These are phyloP conservation scores for Catonia carolina DNA, from an alignment of 2,888 invertebrate genomes.

Conservation along the genomic window DNA sequence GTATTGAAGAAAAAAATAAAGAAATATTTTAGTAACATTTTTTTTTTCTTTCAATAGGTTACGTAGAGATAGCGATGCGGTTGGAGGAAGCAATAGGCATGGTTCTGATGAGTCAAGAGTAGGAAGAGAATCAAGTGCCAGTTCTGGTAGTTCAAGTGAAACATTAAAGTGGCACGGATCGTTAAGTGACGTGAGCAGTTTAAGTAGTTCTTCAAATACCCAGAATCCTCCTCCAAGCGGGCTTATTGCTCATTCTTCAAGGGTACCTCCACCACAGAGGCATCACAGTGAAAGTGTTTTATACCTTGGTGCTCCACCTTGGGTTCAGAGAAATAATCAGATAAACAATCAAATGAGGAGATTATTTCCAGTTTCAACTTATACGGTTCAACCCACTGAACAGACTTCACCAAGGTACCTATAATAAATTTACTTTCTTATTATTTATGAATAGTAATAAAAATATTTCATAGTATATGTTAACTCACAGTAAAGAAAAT, in stretches of 20 bases:
- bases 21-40: too few relatives aligned
- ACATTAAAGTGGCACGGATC: conserved; percentile 74
- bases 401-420: conserved; percentile 29
- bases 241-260: conserved; percentile 67
- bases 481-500: too few relatives aligned
- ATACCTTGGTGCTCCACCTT: conserved; percentile 46
- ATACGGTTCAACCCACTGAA: conserved; percentile 49
- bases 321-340: conserved; percentile 37
- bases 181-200: conserved; percentile 60
- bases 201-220: conserved; percentile 29
- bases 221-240: conserved; percentile 49
- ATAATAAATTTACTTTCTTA: too few relatives aligned
- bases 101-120: conserved; percentile 58
- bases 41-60: conserved; percentile 42
- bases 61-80: conserved; percentile 52
- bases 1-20: too few relatives aligned
- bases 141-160: conserved; percentile 54
- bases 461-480: not conserved
- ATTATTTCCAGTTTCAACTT: conserved; percentile 63
- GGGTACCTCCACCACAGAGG: conserved; percentile 68
- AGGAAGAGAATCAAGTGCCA: conserved; percentile 35
- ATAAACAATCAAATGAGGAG: conserved; percentile 52
- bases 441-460: not conserved
- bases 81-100: conserved; percentile 33
- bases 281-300: conserved; percentile 71